Evolutionary conservation across 2,113 vertebrate genomes (phyloP), one percentile per base, ranked within the genome.

Genomic region (Tetrao urogallus): DNA sequence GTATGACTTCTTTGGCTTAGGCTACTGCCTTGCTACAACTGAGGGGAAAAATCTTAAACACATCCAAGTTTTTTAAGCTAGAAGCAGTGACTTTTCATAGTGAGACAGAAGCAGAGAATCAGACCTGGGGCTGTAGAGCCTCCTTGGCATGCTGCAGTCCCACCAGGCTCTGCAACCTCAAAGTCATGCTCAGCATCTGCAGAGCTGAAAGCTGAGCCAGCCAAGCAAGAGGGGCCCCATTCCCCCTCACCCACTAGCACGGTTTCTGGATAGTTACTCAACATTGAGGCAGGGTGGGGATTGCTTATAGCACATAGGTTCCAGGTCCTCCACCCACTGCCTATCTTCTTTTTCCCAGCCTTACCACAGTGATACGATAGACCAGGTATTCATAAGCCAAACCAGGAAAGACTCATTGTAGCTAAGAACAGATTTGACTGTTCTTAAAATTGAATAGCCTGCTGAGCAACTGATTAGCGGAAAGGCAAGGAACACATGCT

Each of bases 1-100:
- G 17, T 79, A 82, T 74, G 47, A 20, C 65, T 88, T 42, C 60
- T 88, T 91, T 89, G 84, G 60, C 78, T 91, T 89, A n/a, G 60
- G 60, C 74, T 74, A 48, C 50, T 0, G 6, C 56, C 56, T 87
- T 91, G 56, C 48, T 87, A 61, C 36, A 34, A 17, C 60, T 45
- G 2, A 76, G 38, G 58, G 40, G 50, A 40, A 22, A 22, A 6
- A 24, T 60, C 16, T 72, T 81, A 58, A 91, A 63, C 17, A 10
- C 5, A 69, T 60, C 50, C 82, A 89, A 92, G 78, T 67, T 73
- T 92, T 92, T 77, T 34, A 58, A 50, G 71, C 30, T 89, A 60
- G 30, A 82, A 88, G 28, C 34, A 72, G 25, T 82, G 47, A 25
- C 64, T 92, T 79, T 66, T 86, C 66, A 14, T 57, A 47, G 75